Evolutionary conservation across 2,113 vertebrate genomes (phyloP).

Genomic region (Neoarius graeffei): DNA sequence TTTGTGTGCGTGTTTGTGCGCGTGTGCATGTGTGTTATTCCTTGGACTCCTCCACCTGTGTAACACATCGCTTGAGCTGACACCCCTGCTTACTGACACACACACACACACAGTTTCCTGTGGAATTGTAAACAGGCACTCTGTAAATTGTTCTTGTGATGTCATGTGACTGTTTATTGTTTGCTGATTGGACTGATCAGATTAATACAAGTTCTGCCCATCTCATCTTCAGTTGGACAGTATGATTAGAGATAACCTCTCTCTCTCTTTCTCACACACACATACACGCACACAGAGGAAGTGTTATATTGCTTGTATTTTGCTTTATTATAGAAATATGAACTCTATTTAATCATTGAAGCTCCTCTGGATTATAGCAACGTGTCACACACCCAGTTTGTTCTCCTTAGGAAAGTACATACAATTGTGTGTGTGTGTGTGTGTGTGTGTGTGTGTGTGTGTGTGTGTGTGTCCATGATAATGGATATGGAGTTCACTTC

Average conservation of each 20-base stretch:
- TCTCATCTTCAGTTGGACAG: neutral
- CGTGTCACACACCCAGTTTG: neutral
- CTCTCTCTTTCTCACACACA: neutral
- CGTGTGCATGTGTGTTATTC: no score
- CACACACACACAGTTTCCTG: neutral
- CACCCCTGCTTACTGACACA: neutral
- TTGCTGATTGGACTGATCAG: neutral
- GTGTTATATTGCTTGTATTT: slow-evolving; percentile 33
- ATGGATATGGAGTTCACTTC: slow-evolving; percentile 11
- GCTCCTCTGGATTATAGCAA: neutral
- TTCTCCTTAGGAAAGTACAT: slow-evolving; percentile 4
- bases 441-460: neutral
- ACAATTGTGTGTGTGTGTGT: neutral
- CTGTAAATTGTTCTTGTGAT: neutral
- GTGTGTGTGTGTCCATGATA: slow-evolving; percentile 45
- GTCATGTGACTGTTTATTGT: neutral
- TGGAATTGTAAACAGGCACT: neutral
- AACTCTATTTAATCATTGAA: slow-evolving; percentile 11
- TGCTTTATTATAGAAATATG: slow-evolving; percentile 23
- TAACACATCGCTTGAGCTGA: no score
- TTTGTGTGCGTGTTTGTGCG: no score
- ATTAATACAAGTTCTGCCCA: neutral
- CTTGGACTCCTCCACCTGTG: no score
- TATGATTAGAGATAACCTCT: neutral
- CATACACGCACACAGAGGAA: neutral